Base-by-base conservation (phyloP, 1,140 invertebrate species). In the Mamestra configurata region DNA sequence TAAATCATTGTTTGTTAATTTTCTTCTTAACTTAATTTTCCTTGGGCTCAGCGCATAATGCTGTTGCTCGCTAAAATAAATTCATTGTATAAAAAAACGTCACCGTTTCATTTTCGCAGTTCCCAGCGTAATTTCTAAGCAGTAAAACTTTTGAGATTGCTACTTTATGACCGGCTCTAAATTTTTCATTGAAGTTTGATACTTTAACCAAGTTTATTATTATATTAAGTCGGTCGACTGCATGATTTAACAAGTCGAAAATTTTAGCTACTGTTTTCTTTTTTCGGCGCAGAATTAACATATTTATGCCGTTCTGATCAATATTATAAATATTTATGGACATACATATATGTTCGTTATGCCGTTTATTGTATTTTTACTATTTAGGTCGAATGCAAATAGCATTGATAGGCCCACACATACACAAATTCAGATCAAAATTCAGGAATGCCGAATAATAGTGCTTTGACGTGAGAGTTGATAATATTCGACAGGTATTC, bases 131-230 rank as follows among this genome's bases (percentile, higher is more conserved):
- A 77, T 80, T 80, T 72, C 72, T 76, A 68, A 80, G 40, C 72
- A 51, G 37, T 55, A 49, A 78, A 81, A 81, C 79, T 81, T 49
- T 81, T 73, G 68, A 37, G 43, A 77, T 76, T 57, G 79, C 75
- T 49, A 78, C 51, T 81, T 81, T 81, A 77, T 81, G 70, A 73
- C 66, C 53, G 57, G 35, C 46, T 71, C 57, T 81, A 78, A 81
- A 81, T 81, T 81, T 81, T 81, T 81, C 79, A 81, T 77, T 81
- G 79, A 81, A 81, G 75, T 81, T 81, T 77, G 66, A 78, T 81
- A 81, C 79, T 81, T 81, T 72, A 81, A 78, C 66, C 11, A 59
- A 77, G 31, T 78, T 72, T 78, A 72, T 81, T 81, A 81, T 81
- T 77, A 66, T 72, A 75, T 70, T 77, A 77, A 80, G 43, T 55